These are phyloP conservation scores for Acarapis woodi DNA, from an alignment of 1,140 invertebrate species.

Conservation along the genomic window DNA sequence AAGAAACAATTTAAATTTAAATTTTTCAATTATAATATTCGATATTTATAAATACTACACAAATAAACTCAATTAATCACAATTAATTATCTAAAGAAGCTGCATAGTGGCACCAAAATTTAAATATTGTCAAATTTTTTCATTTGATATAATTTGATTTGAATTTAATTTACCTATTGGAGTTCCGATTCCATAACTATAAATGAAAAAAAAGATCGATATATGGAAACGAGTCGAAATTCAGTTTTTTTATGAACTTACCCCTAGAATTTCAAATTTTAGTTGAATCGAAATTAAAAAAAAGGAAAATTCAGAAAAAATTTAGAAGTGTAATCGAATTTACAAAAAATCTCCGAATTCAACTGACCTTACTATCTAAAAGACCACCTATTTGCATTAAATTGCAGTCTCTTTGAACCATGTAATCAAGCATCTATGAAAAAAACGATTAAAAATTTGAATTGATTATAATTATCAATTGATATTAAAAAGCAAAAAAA, in stretches of 20 bases:
- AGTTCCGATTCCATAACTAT: slow-evolving; percentile 61
- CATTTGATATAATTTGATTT: background rate
- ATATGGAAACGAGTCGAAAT: too few relatives aligned
- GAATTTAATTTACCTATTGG: slow-evolving; percentile 16
- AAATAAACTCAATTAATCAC: background rate
- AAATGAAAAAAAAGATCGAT: too few relatives aligned
- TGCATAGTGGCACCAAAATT: background rate
- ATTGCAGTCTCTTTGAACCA: slow-evolving; percentile 20
- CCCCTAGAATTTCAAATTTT: too few relatives aligned
- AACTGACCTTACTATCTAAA: slow-evolving; percentile 21
- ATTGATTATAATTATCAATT: too few relatives aligned
- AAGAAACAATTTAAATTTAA: background rate
- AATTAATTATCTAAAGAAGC: background rate
- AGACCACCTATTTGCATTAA: slow-evolving; percentile 21
- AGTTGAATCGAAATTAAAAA: too few relatives aligned
- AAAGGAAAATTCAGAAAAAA: too few relatives aligned
- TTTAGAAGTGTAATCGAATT: too few relatives aligned
- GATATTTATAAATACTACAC: background rate
- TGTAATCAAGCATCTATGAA: slow-evolving; percentile 21
- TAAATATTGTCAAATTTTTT: background rate
- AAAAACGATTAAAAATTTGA: slow-evolving; percentile 24
- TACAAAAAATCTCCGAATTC: too few relatives aligned
- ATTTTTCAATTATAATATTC: background rate
- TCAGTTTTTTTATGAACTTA: too few relatives aligned
- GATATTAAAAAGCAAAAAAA: too few relatives aligned